Conservation (phyloP, 1,140 invertebrate species). For the Heliconius himera region DNA sequence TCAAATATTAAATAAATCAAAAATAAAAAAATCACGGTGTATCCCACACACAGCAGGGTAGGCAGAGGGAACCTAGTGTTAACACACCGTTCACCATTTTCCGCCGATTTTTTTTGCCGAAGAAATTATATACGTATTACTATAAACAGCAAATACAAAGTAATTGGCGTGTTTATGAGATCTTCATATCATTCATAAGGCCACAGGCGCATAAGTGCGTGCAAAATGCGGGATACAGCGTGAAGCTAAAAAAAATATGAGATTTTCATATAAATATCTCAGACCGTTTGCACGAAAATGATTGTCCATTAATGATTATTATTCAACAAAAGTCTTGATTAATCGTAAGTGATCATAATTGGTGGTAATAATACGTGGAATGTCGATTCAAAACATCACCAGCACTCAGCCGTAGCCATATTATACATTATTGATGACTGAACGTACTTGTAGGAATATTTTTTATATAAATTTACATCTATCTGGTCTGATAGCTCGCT, state of each 20-base stretch:
- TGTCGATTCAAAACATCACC: slow-evolving; percentile 39
- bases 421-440: slow-evolving; percentile 29
- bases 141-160: neutral
- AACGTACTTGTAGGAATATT: slow-evolving; percentile 11
- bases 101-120: no score
- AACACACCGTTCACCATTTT: no score
- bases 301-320: slow-evolving; percentile 49
- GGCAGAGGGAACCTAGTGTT: no score
- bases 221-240: no score
- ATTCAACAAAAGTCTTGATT: slow-evolving; percentile 52
- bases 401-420: neutral
- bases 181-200: neutral
- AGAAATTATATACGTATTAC: neutral
- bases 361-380: slow-evolving; percentile 45
- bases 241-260: no score
- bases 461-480: slow-evolving; percentile 2
- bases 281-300: slow-evolving; percentile 39
- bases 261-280: neutral
- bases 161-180: neutral
- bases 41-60: no score
- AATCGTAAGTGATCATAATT: slow-evolving; percentile 54
- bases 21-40: no score
- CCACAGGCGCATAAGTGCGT: no score
- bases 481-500: neutral
- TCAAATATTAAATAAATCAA: neutral